Evolutionary conservation across 1,140 invertebrate genomes (phyloP).

Genomic region (Drosophila punjabiensis): DNA sequence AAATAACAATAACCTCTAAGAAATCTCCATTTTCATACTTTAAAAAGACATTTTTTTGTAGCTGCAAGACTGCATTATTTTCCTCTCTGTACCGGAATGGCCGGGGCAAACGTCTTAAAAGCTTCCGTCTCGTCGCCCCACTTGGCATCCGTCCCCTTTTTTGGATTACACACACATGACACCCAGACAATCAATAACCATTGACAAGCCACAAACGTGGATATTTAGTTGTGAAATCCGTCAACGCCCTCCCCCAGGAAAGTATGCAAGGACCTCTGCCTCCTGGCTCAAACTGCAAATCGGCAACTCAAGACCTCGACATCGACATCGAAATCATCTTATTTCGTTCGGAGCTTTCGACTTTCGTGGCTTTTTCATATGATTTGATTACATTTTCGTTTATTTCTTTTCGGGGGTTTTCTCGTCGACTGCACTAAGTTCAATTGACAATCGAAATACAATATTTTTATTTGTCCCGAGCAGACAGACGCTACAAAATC

Average conservation of each 20-base stretch:
- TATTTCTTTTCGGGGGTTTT: constrained; percentile 48
- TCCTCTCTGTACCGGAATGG: constrained; percentile 7
- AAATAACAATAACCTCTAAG: background rate
- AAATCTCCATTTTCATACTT: background rate
- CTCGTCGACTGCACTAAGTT: constrained; percentile 59
- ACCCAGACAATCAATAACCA: constrained; percentile 80
- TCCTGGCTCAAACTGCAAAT: constrained; percentile 60
- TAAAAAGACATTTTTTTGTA: background rate
- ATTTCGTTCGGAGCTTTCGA: constrained; percentile 46
- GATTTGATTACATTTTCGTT: constrained; percentile 74
- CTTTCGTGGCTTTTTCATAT: constrained; percentile 67
- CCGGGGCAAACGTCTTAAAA: constrained; percentile 65
- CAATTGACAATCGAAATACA: constrained; percentile 76
- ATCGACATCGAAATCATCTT: constrained; percentile 34
- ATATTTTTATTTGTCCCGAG: constrained; percentile 57
- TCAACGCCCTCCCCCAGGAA: constrained; percentile 42
- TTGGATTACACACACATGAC: constrained; percentile 57
- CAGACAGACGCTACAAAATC: constrained; percentile 25
- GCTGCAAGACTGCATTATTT: background rate
- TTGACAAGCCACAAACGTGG: constrained; percentile 71
- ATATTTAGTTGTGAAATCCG: constrained; percentile 72
- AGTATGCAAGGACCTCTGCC: constrained; percentile 54
- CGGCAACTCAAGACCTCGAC: constrained; percentile 36
- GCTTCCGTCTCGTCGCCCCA: constrained; percentile 65
- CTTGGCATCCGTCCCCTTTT: constrained; percentile 10